Evolutionary conservation across 2,113 vertebrate genomes (phyloP).

Genomic region (Sorex fumeus): DNA sequence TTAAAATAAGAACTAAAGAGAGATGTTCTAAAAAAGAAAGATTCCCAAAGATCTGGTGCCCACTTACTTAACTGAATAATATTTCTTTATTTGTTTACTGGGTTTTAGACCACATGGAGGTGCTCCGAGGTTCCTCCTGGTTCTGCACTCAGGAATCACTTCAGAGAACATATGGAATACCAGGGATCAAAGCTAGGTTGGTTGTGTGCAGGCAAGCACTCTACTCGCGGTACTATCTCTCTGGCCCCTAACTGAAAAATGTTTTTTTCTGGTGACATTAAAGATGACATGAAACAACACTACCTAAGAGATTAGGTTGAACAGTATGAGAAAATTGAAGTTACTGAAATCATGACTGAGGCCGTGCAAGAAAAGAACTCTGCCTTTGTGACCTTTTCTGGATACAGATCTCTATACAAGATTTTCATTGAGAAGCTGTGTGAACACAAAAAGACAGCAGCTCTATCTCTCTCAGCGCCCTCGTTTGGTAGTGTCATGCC

Average conservation of each 20-base stretch:
- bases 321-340: slow-evolving; percentile 95
- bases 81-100: too few relatives aligned
- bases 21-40: slow-evolving; percentile 96
- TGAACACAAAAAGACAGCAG: too few relatives aligned
- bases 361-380: slow-evolving; percentile 96
- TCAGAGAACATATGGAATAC: too few relatives aligned
- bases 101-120: too few relatives aligned
- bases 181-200: too few relatives aligned
- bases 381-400: slow-evolving; percentile 97
- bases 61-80: slow-evolving; percentile 88
- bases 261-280: slow-evolving; percentile 98
- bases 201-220: too few relatives aligned
- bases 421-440: slow-evolving; percentile 99
- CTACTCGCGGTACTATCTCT: too few relatives aligned
- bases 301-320: slow-evolving; percentile 96
- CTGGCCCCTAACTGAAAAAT: slow-evolving; percentile 92
- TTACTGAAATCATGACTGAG: slow-evolving; percentile 96
- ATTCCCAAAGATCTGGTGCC: slow-evolving; percentile 95
- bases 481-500: too few relatives aligned
- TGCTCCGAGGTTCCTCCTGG: too few relatives aligned
- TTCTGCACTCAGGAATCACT: too few relatives aligned
- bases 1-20: slow-evolving; percentile 92
- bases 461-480: too few relatives aligned
- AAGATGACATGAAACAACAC: slow-evolving; percentile 96
- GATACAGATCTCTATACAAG: slow-evolving; percentile 95